Evolutionary conservation across 1,140 invertebrate species (phyloP).

Genomic region (Drosophila malerkotliana): DNA sequence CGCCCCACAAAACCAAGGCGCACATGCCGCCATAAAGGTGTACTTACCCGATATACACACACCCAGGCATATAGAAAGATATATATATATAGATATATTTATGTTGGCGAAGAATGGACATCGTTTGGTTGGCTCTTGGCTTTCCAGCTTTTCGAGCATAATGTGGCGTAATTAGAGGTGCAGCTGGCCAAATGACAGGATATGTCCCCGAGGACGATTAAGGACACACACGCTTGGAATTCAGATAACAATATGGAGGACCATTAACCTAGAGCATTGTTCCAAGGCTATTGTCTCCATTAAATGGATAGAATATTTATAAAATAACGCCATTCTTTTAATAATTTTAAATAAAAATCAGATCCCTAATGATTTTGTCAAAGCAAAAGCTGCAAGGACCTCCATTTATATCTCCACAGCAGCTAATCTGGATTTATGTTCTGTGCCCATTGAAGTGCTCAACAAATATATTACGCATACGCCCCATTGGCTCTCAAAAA

Average conservation of each 20-base stretch:
- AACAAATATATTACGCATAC: neutral
- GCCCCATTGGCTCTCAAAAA: neutral
- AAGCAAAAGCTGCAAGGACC: too few relatives aligned
- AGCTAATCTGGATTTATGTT: neutral
- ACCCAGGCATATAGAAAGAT: neutral
- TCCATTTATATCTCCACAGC: too few relatives aligned
- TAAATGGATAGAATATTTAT: neutral
- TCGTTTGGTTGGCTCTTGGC: slow-evolving; percentile 3
- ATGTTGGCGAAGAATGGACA: slow-evolving; percentile 6
- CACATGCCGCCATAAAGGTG: slow-evolving; percentile 22
- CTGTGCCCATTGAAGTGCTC: neutral
- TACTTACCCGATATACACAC: neutral
- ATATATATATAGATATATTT: slow-evolving; percentile 1
- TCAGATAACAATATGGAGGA: slow-evolving; percentile 19
- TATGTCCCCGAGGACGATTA: slow-evolving; percentile 8
- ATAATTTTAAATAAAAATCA: too few relatives aligned
- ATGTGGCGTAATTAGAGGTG: slow-evolving; percentile 44
- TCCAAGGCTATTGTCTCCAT: neutral
- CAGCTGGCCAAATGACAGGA: slow-evolving; percentile 24
- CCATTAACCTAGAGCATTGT: neutral
- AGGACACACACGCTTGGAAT: slow-evolving; percentile 10
- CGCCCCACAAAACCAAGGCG: neutral
- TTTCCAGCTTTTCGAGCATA: slow-evolving; percentile 15
- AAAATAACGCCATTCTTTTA: too few relatives aligned
- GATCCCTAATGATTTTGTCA: too few relatives aligned